phyloP scores from a whole-genome alignment of 2,888 invertebrate species.

The Cantharis rustica region DNA sequence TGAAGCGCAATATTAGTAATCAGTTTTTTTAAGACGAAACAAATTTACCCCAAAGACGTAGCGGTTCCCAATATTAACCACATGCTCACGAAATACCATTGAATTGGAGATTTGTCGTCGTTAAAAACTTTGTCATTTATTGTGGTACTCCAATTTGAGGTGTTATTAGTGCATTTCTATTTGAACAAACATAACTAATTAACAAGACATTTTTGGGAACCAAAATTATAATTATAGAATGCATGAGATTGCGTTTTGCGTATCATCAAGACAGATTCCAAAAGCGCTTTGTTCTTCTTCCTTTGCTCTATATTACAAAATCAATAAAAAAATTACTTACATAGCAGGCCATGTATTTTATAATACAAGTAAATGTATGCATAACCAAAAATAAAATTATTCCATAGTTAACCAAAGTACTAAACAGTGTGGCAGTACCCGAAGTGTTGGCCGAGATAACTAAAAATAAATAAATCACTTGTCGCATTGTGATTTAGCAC shows the following conservation, averaged over 20 bases:
- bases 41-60: background rate
- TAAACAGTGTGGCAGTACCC: conserved; percentile 18
- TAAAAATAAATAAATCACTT: conserved; percentile 5
- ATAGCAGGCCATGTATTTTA: conserved; percentile 20
- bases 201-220: too few relatives aligned
- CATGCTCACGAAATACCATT: background rate
- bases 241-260: too few relatives aligned
- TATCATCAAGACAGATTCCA: too few relatives aligned
- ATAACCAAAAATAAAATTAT: conserved; percentile 24
- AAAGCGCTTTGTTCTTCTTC: too few relatives aligned
- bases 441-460: conserved; percentile 22
- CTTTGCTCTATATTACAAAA: too few relatives aligned
- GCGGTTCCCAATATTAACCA: background rate
- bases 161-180: background rate
- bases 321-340: conserved; percentile 5
- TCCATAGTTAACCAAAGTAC: conserved; percentile 22
- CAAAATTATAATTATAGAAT: too few relatives aligned
- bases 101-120: background rate
- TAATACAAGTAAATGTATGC: conserved; percentile 29
- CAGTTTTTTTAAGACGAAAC: background rate
- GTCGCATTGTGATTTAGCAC: background rate
- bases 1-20: background rate
- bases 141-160: background rate
- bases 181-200: too few relatives aligned
- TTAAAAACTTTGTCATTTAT: background rate